Percentiles rank a stretch among this genome's conserved stretches.
Evolutionary conservation across 1,140 invertebrate species (phyloP).

Genomic region (Leptopilina clavipes): DNA sequence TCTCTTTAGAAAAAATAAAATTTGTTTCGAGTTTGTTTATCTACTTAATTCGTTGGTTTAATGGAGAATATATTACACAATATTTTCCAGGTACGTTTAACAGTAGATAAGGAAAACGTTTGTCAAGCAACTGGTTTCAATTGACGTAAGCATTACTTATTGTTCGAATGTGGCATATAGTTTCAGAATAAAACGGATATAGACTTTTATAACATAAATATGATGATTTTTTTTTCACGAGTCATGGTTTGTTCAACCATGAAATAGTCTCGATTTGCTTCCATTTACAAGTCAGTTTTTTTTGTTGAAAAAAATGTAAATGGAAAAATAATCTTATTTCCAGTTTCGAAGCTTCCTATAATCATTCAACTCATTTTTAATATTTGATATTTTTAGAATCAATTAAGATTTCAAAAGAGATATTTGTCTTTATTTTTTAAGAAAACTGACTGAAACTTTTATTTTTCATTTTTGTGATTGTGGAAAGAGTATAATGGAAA

Average conservation of each 20-base stretch:
- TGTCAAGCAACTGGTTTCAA: constrained; percentile 22
- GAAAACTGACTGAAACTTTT: too few relatives aligned
- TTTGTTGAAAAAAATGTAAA: too few relatives aligned
- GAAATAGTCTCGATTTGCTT: neutral
- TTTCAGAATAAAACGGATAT: neutral
- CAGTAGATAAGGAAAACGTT: constrained; percentile 16
- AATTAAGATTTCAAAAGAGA: too few relatives aligned
- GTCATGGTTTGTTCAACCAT: neutral
- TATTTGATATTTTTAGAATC: too few relatives aligned
- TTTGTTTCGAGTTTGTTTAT: neutral
- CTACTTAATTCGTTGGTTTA: neutral
- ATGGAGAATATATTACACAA: neutral
- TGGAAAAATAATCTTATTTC: neutral
- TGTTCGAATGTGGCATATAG: neutral
- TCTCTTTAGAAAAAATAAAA: neutral
- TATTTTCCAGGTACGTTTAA: neutral
- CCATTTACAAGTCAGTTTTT: too few relatives aligned
- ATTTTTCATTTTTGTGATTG: too few relatives aligned
- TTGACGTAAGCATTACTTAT: constrained; percentile 14
- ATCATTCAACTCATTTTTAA: too few relatives aligned
- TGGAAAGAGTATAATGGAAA: too few relatives aligned
- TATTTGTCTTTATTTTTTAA: too few relatives aligned
- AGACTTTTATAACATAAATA: neutral
- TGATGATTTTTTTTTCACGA: neutral
- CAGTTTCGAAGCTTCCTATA: neutral